Percentiles rank a stretch among this genome's conserved stretches.
These are phyloP conservation scores for Lepidurus apus DNA, from an alignment of 1,140 invertebrate genomes.

Conservation along the genomic window DNA sequence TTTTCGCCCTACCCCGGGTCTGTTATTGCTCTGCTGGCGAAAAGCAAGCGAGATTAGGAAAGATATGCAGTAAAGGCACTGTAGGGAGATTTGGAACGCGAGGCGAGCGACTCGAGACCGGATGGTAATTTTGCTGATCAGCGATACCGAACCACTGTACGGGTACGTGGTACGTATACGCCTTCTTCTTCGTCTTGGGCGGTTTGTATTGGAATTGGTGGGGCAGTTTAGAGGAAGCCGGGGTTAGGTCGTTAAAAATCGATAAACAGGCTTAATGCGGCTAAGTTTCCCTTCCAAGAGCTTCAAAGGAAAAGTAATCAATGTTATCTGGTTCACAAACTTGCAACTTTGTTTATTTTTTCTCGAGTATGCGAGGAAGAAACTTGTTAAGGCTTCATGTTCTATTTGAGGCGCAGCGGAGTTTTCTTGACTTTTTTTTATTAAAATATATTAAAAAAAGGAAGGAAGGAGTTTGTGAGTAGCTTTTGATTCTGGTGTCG, in stretches of 20 bases:
- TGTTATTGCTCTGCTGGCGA: neutral
- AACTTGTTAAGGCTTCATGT: neutral
- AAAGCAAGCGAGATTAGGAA: constrained; percentile 3
- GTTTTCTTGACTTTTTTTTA: neutral
- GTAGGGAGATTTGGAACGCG: neutral
- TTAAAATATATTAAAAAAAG: too few species aligned
- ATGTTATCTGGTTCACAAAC: constrained; percentile 17
- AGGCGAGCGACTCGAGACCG: neutral
- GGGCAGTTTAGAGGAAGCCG: neutral
- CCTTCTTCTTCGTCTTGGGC: neutral
- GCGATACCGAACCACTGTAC: neutral
- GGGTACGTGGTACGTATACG: too few species aligned
- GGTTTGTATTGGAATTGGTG: neutral
- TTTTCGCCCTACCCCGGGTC: neutral
- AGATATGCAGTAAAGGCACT: neutral
- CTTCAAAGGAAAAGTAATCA: constrained; percentile 21
- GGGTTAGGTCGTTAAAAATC: constrained; percentile 12
- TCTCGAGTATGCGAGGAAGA: constrained; percentile 1
- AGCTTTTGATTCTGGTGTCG: constrained; percentile 3
- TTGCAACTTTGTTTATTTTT: constrained; percentile 16
- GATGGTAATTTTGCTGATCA: neutral
- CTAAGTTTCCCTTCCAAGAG: neutral
- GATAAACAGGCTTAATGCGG: neutral
- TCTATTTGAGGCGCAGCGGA: neutral
- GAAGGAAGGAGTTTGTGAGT: neutral